A percentile compares a stretch with the other conserved stretches of the same genome.
Conservation (phyloP, 1,140 invertebrate genomes). For the Formica selysi region DNA sequence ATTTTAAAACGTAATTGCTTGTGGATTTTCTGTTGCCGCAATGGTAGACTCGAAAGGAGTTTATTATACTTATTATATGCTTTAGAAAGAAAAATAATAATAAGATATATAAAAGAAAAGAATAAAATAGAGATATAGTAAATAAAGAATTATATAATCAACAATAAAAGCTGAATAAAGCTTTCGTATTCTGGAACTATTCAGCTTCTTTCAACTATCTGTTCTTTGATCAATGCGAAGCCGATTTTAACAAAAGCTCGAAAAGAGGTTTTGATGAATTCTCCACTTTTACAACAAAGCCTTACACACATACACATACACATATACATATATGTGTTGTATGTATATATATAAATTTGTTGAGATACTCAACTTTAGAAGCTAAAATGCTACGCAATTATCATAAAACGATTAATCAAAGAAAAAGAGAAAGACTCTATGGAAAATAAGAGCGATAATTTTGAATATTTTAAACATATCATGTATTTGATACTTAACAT, state of each 20-base stretch:
- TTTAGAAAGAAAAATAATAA: slow-evolving; percentile 3
- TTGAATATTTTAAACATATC: not conserved
- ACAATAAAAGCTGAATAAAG: slow-evolving; percentile 19
- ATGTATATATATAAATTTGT: not conserved
- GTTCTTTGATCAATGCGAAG: slow-evolving; percentile 45
- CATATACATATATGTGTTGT: too few relatives aligned
- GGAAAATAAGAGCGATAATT: not conserved
- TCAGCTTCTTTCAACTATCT: slow-evolving; percentile 26
- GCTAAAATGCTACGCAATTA: not conserved
- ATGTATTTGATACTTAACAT: not conserved
- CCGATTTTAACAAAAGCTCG: slow-evolving; percentile 28
- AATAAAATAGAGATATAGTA: slow-evolving; percentile 27
- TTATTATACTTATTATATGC: slow-evolving; percentile 23
- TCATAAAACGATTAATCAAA: not conserved
- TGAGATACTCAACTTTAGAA: slow-evolving; percentile 18
- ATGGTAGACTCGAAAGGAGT: slow-evolving; percentile 27
- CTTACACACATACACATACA: not conserved
- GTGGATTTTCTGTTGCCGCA: slow-evolving; percentile 9
- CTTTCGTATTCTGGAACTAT: slow-evolving; percentile 17
- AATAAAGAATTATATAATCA: slow-evolving; percentile 46
- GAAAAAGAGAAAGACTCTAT: not conserved
- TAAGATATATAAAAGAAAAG: not conserved
- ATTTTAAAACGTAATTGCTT: not conserved
- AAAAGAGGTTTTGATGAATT: slow-evolving; percentile 4
- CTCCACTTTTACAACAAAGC: not conserved